phyloP scores from a whole-genome alignment of 37 sponge, comb jelly and placozoan species.

The Beroe ovata region DNA sequence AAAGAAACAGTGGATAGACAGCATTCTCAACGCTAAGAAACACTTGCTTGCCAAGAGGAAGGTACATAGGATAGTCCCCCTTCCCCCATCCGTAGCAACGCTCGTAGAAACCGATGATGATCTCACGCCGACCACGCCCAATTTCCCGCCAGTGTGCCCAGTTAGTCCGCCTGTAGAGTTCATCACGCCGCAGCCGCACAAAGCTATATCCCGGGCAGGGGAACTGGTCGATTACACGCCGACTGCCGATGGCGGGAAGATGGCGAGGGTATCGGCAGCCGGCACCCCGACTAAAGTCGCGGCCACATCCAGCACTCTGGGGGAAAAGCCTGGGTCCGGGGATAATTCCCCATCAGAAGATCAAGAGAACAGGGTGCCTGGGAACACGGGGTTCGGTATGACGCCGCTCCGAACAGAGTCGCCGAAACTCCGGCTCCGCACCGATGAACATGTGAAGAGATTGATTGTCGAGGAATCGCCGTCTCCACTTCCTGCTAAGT shows the following conservation, averaged over 20 bases:
- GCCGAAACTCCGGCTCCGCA: constrained; percentile 22
- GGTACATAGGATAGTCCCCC: background rate
- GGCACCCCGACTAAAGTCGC: constrained; percentile 6
- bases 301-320: background rate
- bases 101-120: background rate
- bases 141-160: background rate
- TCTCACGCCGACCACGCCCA: background rate
- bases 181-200: constrained; percentile 49
- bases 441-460: constrained; percentile 30
- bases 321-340: too few relatives aligned
- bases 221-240: constrained; percentile 14
- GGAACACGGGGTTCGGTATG: background rate
- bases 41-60: background rate
- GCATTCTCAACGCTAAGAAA: constrained; percentile 40
- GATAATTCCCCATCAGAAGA: background rate
- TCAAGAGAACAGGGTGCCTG: constrained; percentile 1
- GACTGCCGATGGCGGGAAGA: constrained; percentile 7
- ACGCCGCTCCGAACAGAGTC: background rate
- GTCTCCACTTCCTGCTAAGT: background rate
- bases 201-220: background rate
- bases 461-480: constrained; percentile 23
- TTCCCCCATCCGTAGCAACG: background rate
- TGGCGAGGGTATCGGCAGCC: background rate
- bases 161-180: constrained; percentile 45
- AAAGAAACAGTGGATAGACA: constrained; percentile 65